Percentiles rank a stretch among this genome's conserved stretches.
Evolutionary conservation across 2,113 vertebrate genomes (phyloP).

Genomic region (Neodon shergylaensis): DNA sequence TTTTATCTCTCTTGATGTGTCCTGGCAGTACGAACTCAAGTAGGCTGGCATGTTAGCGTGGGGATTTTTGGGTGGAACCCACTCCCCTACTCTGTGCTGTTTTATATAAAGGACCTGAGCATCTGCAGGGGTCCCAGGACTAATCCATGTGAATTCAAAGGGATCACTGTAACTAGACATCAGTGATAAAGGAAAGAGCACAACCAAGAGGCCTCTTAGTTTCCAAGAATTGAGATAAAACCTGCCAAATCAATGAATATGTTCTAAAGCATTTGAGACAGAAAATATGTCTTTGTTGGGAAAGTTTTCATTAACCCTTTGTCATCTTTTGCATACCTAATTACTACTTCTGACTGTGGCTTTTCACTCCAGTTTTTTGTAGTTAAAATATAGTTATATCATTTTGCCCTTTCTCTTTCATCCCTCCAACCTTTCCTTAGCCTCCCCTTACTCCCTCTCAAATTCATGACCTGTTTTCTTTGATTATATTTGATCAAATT

Average conservation of each 20-base stretch:
- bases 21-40: not conserved
- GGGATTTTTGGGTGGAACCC: no score
- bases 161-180: not conserved
- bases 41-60: not conserved
- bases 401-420: not conserved
- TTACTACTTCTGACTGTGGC: slow-evolving; percentile 26
- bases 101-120: not conserved
- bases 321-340: not conserved
- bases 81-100: no score
- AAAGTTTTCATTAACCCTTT: not conserved
- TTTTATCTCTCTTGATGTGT: not conserved
- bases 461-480: not conserved
- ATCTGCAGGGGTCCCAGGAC: not conserved
- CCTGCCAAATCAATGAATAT: not conserved
- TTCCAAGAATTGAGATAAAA: not conserved
- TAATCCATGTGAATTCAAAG: not conserved
- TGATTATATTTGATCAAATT: not conserved
- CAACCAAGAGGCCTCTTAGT: not conserved
- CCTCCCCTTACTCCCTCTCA: not conserved
- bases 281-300: not conserved
- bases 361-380: not conserved
- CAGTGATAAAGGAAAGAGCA: slow-evolving; percentile 14
- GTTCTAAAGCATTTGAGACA: not conserved
- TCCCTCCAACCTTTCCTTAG: not conserved
- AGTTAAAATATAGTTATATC: not conserved